These are phyloP conservation scores for Tenthredo mesomela DNA, from an alignment of 2,888 invertebrate genomes.

Conservation along the genomic window DNA sequence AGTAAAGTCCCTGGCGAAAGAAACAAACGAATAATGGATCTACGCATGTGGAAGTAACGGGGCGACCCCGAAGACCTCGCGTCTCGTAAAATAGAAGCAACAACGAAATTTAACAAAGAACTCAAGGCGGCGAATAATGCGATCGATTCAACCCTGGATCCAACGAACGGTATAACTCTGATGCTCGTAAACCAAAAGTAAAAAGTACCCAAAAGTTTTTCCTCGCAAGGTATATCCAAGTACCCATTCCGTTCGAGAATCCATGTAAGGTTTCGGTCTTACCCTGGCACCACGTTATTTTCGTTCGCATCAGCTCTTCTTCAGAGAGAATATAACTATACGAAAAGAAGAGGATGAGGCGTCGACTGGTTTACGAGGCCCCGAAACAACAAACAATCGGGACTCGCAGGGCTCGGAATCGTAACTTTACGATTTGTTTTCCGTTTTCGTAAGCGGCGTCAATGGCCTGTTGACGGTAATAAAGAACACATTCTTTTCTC, in stretches of 20 bases:
- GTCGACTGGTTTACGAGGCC: slow-evolving; percentile 48
- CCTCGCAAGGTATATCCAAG: neutral
- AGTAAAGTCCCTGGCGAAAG: slow-evolving; percentile 52
- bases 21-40: slow-evolving; percentile 72
- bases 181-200: slow-evolving; percentile 21
- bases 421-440: slow-evolving; percentile 72
- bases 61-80: slow-evolving; percentile 56
- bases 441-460: slow-evolving; percentile 57
- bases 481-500: slow-evolving; percentile 59
- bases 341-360: neutral
- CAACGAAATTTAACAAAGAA: slow-evolving; percentile 61
- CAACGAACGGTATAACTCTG: neutral
- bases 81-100: slow-evolving; percentile 67
- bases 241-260: neutral
- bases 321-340: neutral
- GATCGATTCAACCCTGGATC: slow-evolving; percentile 52
- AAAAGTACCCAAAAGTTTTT: neutral
- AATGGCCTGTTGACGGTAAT: slow-evolving; percentile 68
- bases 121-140: slow-evolving; percentile 68
- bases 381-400: slow-evolving; percentile 48
- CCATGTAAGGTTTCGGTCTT: neutral
- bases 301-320: neutral
- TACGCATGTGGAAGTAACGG: slow-evolving; percentile 74
- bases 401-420: slow-evolving; percentile 23
- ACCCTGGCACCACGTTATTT: slow-evolving; percentile 18